These are phyloP conservation scores for Encarsia formosa DNA, from an alignment of 2,888 invertebrate species.

Conservation along the genomic window DNA sequence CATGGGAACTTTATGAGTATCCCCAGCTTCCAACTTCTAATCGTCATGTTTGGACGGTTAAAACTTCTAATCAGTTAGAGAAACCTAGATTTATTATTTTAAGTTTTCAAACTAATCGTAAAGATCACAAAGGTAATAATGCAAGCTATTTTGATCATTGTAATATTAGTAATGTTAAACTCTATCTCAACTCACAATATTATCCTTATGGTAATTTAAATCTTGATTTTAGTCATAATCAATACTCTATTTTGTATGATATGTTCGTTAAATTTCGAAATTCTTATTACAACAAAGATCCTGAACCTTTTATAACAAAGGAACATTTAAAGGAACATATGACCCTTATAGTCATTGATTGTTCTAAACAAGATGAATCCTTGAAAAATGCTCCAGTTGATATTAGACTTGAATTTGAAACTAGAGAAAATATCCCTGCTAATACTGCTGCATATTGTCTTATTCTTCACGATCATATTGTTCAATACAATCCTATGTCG, in stretches of 20 bases:
- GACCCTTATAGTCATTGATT: neutral
- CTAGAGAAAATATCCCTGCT: neutral
- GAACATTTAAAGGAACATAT: neutral
- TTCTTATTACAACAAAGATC: constrained; percentile 15
- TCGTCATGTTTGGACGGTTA: constrained; percentile 37
- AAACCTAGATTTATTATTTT: constrained; percentile 45
- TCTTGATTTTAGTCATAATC: constrained; percentile 14
- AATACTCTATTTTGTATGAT: constrained; percentile 16
- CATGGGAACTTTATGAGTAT: constrained; percentile 46
- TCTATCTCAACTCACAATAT: constrained; percentile 41
- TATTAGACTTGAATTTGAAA: constrained; percentile 1
- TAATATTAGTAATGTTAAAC: constrained; percentile 39
- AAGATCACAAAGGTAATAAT: constrained; percentile 33
- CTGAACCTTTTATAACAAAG: neutral
- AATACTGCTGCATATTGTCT: constrained; percentile 6
- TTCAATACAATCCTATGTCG: constrained; percentile 7
- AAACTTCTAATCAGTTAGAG: constrained; percentile 40
- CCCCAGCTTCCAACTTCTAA: constrained; percentile 39
- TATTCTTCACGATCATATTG: constrained; percentile 9
- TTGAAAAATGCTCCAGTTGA: constrained; percentile 10
- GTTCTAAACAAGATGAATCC: constrained; percentile 7
- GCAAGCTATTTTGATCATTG: constrained; percentile 33
- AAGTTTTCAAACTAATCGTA: constrained; percentile 44
- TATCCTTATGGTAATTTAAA: constrained; percentile 37
- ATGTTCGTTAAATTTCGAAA: constrained; percentile 28